Evolutionary conservation across 2,113 vertebrate species (phyloP).

Genomic region (Alethe diademata): DNA sequence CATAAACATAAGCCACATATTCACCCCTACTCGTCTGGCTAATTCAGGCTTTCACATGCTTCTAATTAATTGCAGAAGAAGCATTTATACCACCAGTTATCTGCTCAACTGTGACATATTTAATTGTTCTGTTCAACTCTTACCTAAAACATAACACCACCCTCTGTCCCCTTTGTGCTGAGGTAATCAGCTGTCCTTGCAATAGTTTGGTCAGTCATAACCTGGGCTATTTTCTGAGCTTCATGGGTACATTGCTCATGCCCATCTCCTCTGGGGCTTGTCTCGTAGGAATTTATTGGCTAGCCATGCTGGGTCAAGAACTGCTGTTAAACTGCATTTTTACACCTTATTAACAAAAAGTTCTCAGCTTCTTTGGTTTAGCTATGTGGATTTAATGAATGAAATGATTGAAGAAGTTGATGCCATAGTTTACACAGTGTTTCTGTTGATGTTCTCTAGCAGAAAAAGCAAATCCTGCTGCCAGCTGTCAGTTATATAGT

Average conservation of each 20-base stretch:
- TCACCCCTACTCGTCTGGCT: no score
- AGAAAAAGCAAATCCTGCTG: neutral
- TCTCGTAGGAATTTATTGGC: neutral
- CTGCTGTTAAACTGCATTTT: neutral
- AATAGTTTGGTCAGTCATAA: neutral
- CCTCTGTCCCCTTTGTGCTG: neutral
- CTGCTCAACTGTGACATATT: no score
- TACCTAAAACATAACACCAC: no score
- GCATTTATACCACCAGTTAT: no score
- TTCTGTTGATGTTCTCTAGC: neutral
- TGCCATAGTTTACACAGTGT: neutral
- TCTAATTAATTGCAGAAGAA: no score
- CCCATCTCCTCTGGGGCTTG: neutral
- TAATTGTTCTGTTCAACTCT: no score
- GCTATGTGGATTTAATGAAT: neutral
- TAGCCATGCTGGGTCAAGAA: neutral
- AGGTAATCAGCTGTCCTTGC: neutral
- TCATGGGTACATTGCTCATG: accelerated
- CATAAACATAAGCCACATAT: no score
- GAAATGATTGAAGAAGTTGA: neutral
- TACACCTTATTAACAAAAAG: neutral
- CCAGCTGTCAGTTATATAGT: neutral
- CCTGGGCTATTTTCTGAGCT: neutral
- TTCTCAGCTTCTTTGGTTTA: neutral
- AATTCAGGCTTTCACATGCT: no score